These are phyloP conservation scores for Timema cristinae DNA, from an alignment of 2,888 invertebrate species.

Conservation along the genomic window DNA sequence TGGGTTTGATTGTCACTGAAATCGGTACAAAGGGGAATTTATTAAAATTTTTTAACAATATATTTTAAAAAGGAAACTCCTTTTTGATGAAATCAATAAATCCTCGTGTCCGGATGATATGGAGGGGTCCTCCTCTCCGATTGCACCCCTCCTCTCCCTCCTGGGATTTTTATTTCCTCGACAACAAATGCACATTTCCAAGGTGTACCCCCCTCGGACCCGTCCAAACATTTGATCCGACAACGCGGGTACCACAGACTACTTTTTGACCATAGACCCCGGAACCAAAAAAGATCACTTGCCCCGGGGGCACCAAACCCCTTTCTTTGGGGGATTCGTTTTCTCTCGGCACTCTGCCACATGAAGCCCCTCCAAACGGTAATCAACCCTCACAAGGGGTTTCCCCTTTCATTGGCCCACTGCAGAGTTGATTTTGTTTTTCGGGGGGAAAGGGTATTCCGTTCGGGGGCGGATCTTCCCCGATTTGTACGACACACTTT, in stretches of 20 bases:
- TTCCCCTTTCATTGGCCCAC: too few species aligned
- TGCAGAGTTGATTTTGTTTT: too few species aligned
- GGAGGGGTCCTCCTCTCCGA: slow-evolving; percentile 60
- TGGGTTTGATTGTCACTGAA: too few species aligned
- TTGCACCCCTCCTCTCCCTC: slow-evolving; percentile 65
- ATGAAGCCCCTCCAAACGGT: slow-evolving; percentile 56
- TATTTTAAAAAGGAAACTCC: slow-evolving; percentile 44
- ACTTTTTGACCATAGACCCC: slow-evolving; percentile 21
- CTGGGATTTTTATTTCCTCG: slow-evolving; percentile 52
- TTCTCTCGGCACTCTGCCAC: slow-evolving; percentile 58
- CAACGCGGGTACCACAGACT: slow-evolving; percentile 46
- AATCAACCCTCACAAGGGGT: slow-evolving; percentile 53
- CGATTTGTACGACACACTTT: slow-evolving; percentile 61
- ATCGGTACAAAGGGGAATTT: too few species aligned
- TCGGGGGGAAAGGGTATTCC: neutral
- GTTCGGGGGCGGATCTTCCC: slow-evolving; percentile 36
- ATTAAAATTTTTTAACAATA: too few species aligned
- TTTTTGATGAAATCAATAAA: slow-evolving; percentile 60
- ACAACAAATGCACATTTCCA: slow-evolving; percentile 63
- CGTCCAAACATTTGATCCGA: slow-evolving; percentile 57
- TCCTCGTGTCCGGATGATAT: slow-evolving; percentile 61
- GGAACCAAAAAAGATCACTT: slow-evolving; percentile 47
- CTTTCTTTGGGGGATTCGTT: slow-evolving; percentile 58
- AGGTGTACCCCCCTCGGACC: slow-evolving; percentile 65
- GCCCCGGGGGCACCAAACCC: slow-evolving; percentile 55